Evolutionary conservation across 2,888 invertebrate genomes (phyloP), one percentile per base, ranked within the genome.

Genomic region (Macrosiphum euphorbiae): DNA sequence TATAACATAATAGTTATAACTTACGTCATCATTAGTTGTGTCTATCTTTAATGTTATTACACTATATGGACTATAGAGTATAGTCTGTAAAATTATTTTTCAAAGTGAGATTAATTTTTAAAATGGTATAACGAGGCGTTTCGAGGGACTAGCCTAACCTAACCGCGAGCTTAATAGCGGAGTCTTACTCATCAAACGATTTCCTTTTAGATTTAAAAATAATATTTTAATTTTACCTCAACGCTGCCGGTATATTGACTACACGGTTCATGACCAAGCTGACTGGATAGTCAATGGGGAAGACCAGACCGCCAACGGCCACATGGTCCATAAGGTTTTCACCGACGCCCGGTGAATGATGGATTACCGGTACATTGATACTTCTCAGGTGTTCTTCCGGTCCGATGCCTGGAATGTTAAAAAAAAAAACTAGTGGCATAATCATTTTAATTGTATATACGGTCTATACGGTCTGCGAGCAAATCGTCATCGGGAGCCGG

Each of bases 291-390:
- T 98, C 98, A 88, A 98, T 97, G 88, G 97, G 96, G 95, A 98
- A 99, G 3, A 97, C 97, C 35, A 98, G 96, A 0, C 98, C 98
- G 2, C 98, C 98, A 0, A 98, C 97, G 0, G 98, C 98, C 91
- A 98, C 98, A 95, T 98, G 98, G 96, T 98, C 98, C 96, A 98
- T 98, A 85, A 98, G 96, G 96, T 98, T 98, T 95, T 97, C 97
- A 0, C 98, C 98, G 0, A 98, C 98, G 4, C 98, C 98, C 0
- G 98, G 98, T 67, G 97, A 96, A 96, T 98, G 97, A 61, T 97
- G 97, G 10, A 98, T 96, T 85, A 98, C 97, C 24, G 97, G 97
- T 90, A 98, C 96, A 0, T 97, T 97, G 24, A 97, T 96, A 95
- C 98, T 97, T 94, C 96, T 95, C 8, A 98, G 96, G 95, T 98